Evolutionary conservation across 2,888 invertebrate species (phyloP).

Genomic region (Bursaphelenchus okinawaensis): DNA sequence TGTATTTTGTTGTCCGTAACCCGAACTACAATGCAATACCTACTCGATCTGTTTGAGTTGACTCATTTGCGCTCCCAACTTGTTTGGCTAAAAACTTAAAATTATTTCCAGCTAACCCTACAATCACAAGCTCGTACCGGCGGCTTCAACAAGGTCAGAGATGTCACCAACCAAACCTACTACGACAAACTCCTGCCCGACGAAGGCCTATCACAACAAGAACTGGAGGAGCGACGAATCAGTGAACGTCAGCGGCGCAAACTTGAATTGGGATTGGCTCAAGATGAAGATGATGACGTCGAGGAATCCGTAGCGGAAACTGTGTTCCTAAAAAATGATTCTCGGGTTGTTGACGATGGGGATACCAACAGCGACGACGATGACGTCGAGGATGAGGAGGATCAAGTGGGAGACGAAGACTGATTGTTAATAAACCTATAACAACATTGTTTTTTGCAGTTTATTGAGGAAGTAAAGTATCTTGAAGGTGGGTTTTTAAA

Average conservation of each 20-base stretch:
- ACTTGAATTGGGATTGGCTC: neutral
- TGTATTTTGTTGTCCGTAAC: too few relatives aligned
- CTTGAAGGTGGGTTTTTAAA: too few relatives aligned
- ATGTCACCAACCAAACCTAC: constrained; percentile 41
- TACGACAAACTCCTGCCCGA: constrained; percentile 36
- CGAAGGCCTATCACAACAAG: constrained; percentile 5
- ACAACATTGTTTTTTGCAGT: too few relatives aligned
- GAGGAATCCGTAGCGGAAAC: constrained; percentile 6
- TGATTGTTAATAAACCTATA: too few relatives aligned
- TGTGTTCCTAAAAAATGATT: neutral
- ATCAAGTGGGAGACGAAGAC: neutral
- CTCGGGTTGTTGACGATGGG: neutral
- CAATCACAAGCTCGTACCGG: constrained; percentile 48
- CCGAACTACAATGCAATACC: too few relatives aligned
- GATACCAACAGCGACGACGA: neutral
- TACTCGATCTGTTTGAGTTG: too few relatives aligned
- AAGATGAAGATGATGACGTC: neutral
- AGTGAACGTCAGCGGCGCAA: constrained; percentile 2
- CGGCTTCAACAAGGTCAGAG: constrained; percentile 44
- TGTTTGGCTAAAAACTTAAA: too few relatives aligned
- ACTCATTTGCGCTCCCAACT: too few relatives aligned
- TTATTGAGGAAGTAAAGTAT: too few relatives aligned
- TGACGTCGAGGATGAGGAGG: constrained; percentile 4
- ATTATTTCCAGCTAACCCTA: constrained; percentile 32
- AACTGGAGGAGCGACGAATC: constrained; percentile 1